These are phyloP conservation scores for Parnassius smintheus DNA, from an alignment of 2,888 invertebrate species.

Conservation along the genomic window DNA sequence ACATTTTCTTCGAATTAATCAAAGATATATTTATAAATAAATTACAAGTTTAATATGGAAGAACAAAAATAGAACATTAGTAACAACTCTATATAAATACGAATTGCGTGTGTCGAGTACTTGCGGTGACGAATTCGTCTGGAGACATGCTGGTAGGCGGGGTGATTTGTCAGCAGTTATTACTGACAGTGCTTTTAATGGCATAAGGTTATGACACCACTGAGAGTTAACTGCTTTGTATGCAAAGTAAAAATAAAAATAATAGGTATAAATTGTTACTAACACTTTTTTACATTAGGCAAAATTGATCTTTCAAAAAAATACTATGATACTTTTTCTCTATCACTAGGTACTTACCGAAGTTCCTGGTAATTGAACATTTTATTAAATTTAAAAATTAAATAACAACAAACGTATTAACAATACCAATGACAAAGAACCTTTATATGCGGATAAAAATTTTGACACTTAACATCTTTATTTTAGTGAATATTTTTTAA, in stretches of 20 bases:
- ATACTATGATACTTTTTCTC: too few species aligned
- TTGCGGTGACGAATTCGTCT: conserved; percentile 22
- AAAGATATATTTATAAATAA: neutral
- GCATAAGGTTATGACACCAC: neutral
- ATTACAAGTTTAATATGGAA: conserved; percentile 14
- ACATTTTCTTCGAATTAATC: too few species aligned
- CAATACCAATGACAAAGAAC: too few species aligned
- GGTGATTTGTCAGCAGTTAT: conserved; percentile 4
- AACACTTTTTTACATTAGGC: too few species aligned
- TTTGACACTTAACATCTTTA: too few species aligned
- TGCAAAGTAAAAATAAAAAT: neutral
- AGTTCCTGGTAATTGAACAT: too few species aligned
- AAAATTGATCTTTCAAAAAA: too few species aligned
- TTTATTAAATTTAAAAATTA: too few species aligned
- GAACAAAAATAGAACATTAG: conserved; percentile 17
- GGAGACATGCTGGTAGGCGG: conserved; percentile 4
- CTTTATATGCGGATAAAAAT: too few species aligned
- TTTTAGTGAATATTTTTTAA: too few species aligned
- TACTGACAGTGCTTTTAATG: neutral
- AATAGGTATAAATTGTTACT: neutral
- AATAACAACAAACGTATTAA: too few species aligned
- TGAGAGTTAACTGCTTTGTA: conserved; percentile 2
- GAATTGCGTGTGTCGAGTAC: neutral
- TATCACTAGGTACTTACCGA: too few species aligned
- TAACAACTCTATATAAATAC: neutral